Evolutionary conservation across 2,797 vertebrate genomes (phyloP), one percentile per base, ranked within the genome.

Genomic region (Falco rusticolus): DNA sequence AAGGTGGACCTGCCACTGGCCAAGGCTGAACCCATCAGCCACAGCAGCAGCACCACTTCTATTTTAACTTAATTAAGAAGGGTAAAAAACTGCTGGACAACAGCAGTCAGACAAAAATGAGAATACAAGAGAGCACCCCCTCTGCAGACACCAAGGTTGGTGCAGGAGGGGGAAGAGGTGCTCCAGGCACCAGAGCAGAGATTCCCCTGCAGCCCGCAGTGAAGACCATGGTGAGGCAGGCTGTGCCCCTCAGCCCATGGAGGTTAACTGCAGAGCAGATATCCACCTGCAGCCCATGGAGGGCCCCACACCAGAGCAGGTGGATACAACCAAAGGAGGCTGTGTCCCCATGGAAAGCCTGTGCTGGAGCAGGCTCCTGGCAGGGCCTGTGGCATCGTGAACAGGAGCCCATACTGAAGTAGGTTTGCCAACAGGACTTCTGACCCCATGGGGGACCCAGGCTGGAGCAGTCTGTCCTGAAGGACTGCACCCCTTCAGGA

Each of bases 241-340:
- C 54, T 74, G 33, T 34, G 8, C 24, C 18, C 16, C 29, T 43
- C 31, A 65, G 64, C 11, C 64, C 64, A 25, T 5, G 18, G 2
- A 41, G 60, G 37, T 14, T 18, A 18, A 20, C 17, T 0, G 13
- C 3, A 19, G 26, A 51, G 14, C 18, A 70, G 19, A 31, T 16
- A 3, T 3, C 19, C 66, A 82, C 54, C 47, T 43, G 19, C 31
- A 53, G 37, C 48, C 31, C 1, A 0, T 5, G 11, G 5, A 78
- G 13, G 22, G 7, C 43, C 43, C 43, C 43, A 45, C 43, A 18
- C 16, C 7, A 18, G 43, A 45, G 16, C 43, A 45, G 17, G 8
- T 3, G 10, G 34, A 31, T 4, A 4, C 19, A 45, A 16, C 56
- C 0, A 1, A 31, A 13, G 20, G 26, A 37, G 43, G 26, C 14